Base-by-base conservation (phyloP, 1,140 invertebrate genomes). In the Chionoecetes opilio region DNA sequence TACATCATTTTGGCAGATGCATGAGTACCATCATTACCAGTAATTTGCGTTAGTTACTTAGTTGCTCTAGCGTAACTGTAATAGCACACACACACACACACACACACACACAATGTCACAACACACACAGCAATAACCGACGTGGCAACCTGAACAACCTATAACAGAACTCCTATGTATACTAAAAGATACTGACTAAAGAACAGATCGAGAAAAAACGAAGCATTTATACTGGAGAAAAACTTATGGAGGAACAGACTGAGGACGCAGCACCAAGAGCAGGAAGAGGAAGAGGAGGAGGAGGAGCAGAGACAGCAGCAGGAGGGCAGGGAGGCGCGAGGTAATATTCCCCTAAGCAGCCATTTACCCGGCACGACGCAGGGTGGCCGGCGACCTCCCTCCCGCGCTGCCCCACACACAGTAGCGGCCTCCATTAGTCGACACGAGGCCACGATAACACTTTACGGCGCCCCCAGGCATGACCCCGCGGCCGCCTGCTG, bases 401-500 rank as follows among this genome's bases (percentile, higher is more conserved):
- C 63, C 21, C 21, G n/a, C 89, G n/a, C 89, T 29, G 41, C 29
- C 37, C 17, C 46, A 63, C 89, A 86, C 89, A 91, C 89, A 91
- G 89, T 91, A 91, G 89, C 89, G 31, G 29, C 89, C 46, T 75
- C 89, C 89, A 91, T 91, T 91, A 91, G 46, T 11, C 46, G 53
- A 91, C 89, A 75, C 46, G 88, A 90, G 88, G 38, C 88, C 41
- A 90, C 41, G 88, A 90, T 90, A 90, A 90, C 88, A n/a, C 88
- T 90, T 90, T 90, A 90, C 32, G 88, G 35, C 88, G 38, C 88
- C 88, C 37, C 53, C 88, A 90, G 88, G 88, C 88, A 53, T 3
- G 9, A 53, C n/a, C 88, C 38, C n/a, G 21, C 0, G 41, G 87
- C n/a, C 37, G n/a, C 41, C 34, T 75, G 21, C 63, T 75, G 63